These are phyloP conservation scores for Rhinatrema bivittatum DNA, from an alignment of 2,797 vertebrate species.

Conservation along the genomic window DNA sequence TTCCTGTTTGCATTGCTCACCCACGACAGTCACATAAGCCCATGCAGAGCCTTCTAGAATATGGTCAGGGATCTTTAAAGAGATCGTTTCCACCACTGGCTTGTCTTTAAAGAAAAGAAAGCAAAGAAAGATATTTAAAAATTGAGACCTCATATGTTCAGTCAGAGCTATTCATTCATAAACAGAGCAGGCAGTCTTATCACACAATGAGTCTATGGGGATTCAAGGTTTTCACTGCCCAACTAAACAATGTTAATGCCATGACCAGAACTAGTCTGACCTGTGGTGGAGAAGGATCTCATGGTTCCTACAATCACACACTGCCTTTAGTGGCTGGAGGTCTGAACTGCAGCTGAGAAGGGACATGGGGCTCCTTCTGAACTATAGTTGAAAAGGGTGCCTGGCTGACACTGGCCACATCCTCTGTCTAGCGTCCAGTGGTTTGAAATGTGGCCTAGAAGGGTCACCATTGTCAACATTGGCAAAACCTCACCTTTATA, in stretches of 20 bases:
- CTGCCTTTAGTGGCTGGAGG: too few species aligned
- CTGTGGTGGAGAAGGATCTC: too few species aligned
- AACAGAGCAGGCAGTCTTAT: not conserved
- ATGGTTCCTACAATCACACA: not conserved
- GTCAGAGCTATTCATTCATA: not conserved
- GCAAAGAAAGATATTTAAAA: too few species aligned
- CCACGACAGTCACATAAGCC: slow-evolving; percentile 53
- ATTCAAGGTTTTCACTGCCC: not conserved
- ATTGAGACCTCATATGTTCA: too few species aligned
- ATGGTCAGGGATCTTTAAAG: slow-evolving; percentile 46
- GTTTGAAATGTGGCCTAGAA: too few species aligned
- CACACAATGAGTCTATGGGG: not conserved
- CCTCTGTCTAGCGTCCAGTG: too few species aligned
- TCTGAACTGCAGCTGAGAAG: too few species aligned
- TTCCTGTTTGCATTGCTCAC: slow-evolving; percentile 44
- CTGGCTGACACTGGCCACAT: too few species aligned
- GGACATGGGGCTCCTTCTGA: too few species aligned
- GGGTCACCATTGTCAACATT: too few species aligned
- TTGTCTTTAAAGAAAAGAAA: slow-evolving; percentile 35
- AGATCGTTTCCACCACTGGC: slow-evolving; percentile 21
- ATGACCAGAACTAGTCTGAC: not conserved
- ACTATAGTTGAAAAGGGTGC: too few species aligned
- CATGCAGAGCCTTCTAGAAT: slow-evolving; percentile 54
- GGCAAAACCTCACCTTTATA: too few species aligned
- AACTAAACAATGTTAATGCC: not conserved